Conservation (phyloP, 2,888 invertebrate species). For the Morpho deidamia region DNA sequence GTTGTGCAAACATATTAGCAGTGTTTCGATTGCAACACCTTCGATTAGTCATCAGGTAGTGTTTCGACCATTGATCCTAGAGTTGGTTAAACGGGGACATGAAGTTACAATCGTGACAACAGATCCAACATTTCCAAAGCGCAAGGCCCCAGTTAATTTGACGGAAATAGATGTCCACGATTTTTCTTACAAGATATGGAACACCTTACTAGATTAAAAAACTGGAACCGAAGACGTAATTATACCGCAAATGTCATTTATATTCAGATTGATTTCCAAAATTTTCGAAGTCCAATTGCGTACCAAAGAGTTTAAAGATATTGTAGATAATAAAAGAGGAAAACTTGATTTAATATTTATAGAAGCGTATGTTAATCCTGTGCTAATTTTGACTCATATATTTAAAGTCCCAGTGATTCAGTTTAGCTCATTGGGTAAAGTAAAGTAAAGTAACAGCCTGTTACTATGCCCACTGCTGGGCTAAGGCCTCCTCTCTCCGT, state of each 20-base stretch:
- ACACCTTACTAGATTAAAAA: constrained; percentile 10
- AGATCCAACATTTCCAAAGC: constrained; percentile 37
- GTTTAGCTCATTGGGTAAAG: constrained; percentile 27
- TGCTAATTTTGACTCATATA: not conserved
- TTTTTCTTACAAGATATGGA: constrained; percentile 36
- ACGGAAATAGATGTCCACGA: constrained; percentile 36
- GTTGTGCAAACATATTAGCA: constrained; percentile 38
- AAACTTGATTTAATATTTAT: constrained; percentile 36
- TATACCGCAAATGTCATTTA: constrained; percentile 7
- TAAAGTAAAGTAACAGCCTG: too few relatives aligned
- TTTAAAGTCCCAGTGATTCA: constrained; percentile 22
- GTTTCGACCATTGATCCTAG: constrained; percentile 41
- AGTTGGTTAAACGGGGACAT: constrained; percentile 47
- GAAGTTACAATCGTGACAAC: constrained; percentile 46
- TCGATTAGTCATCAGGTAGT: constrained; percentile 42
- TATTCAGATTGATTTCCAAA: not conserved
- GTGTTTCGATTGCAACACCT: constrained; percentile 40
- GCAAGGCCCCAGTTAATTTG: constrained; percentile 28
- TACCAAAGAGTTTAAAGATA: constrained; percentile 12
- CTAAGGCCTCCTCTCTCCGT: too few relatives aligned
- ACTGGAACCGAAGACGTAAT: not conserved
- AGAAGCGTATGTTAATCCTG: not conserved
- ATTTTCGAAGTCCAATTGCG: constrained; percentile 21
- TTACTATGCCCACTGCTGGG: too few relatives aligned
- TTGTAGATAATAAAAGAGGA: constrained; percentile 18